Base-by-base conservation (phyloP, 2,797 vertebrate genomes). In the Rhabdophis nuchalis region DNA sequence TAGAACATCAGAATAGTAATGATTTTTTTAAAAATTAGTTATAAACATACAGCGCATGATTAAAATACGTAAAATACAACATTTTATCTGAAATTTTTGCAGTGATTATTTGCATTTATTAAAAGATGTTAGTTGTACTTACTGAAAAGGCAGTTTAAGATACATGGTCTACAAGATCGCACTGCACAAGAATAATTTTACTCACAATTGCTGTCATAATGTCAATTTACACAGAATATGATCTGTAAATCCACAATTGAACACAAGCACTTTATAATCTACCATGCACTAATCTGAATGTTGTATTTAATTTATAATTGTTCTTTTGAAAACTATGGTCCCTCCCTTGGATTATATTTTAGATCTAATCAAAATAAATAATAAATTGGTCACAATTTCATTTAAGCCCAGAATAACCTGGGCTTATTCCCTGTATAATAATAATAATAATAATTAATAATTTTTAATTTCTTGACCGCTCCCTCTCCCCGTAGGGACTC, bases 1-100 rank as follows among this genome's bases (percentile, higher is more conserved):
- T 99, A 97, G 58, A 96, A 92, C n/a, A 91, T 94, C n/a, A 36
- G 53, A 86, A 94, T 95, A 11, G 92, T 93, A 91, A 88, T 25
- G 29, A 53, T 32, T 1, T 93, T 72, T 57, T 2, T 9, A 23
- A 60, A 88, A 60, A 88, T 5, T 64, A 64, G 29, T 14, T 18
- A n/a, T 29, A 61, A 29, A 85, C 18, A 88, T 13, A 32, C 1
- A 20, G 11, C 16, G 1, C 32, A 90, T 82, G 4, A 29, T 85
- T 57, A 90, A 41, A 82, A 54, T 56, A 32, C 23, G 52, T 4
- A 25, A 32, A 27, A n/a, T n/a, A 16, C 27, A 89, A 32, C 32
- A 46, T 90, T 27, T 13, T 29, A 90, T 52, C 41, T 60, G 41
- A 0, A 29, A 50, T 90, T 32, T 32, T 36, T 20, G n/a, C 27